Evolutionary conservation across 2,888 invertebrate genomes (phyloP), one percentile per base, ranked within the genome.

Genomic region (Conus canariensis): DNA sequence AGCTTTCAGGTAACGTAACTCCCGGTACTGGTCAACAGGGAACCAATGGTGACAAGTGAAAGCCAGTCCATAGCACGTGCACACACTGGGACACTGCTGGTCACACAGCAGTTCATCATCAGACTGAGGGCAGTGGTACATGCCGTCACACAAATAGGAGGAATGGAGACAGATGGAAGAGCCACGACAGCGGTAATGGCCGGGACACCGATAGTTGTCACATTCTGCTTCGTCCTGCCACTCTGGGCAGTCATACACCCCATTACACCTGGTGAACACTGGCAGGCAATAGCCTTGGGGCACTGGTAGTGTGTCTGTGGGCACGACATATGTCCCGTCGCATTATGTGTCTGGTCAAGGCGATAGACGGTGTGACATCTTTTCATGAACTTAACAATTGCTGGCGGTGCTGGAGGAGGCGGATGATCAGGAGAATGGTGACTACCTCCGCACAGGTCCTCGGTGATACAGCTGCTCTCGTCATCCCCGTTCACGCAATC

Each of bases 61-160:
- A 12, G 85, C 85, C n/a, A 85, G 60, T n/a, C 85, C 85, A n/a
- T 60, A 16, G 60, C 85, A 85, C 60, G 85, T 85, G 60, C 85
- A 85, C 7, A 7, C 59, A 8, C 9, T 3, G 12, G 85, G 85
- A 14, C 85, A 85, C 14, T 8, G 60, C n/a, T 25, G n/a, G 60
- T 12, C 85, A 60, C 85, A 85, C n/a, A 85, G 25, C 14, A 59
- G n/a, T 25, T 85, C 85, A 25, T 85, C 85, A 0, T 85, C 85
- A 25, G 14, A 25, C 25, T 60, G 85, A 5, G 85, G 85, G 25
- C 85, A 85, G 12, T 85, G 60, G 16, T 14, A 59, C 25, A 59
- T 14, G 16, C 85, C 85, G 16, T 85, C 85, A 59, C 85, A 85
- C 60, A 25, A 1, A 7, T 60, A n/a, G 5, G 8, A 5, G 12